Conservation (phyloP, 2,888 invertebrate species). For the Tetheella fluctuosa region DNA sequence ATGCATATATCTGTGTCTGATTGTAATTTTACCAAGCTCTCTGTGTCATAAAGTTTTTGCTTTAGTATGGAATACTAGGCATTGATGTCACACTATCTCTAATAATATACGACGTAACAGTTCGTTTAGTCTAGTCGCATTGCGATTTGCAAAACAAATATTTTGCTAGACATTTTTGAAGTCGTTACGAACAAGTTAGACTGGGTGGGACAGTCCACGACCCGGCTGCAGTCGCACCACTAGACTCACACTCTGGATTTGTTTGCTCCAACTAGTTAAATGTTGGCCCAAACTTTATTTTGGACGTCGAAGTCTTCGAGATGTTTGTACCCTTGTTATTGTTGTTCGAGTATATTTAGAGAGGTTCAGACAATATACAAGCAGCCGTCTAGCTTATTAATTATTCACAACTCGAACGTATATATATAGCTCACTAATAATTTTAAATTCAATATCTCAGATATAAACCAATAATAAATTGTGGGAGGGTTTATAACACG, state of each 20-base stretch:
- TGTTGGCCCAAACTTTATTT: conserved; percentile 77
- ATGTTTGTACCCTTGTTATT: conserved; percentile 68
- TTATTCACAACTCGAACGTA: conserved; percentile 28
- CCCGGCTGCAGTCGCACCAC: conserved; percentile 61
- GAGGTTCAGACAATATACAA: conserved; percentile 38
- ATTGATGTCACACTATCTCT: neutral
- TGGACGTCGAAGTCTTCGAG: conserved; percentile 64
- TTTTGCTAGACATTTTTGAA: conserved; percentile 58
- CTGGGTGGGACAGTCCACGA: conserved; percentile 39
- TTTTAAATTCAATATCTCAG: neutral
- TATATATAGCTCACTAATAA: neutral
- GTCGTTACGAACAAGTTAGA: conserved; percentile 59
- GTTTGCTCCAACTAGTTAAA: conserved; percentile 81
- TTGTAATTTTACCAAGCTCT: neutral
- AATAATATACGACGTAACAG: neutral
- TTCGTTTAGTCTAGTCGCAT: conserved; percentile 31
- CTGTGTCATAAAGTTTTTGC: neutral
- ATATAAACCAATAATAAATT: neutral
- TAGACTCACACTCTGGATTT: conserved; percentile 69
- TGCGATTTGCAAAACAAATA: conserved; percentile 50
- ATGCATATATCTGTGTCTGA: neutral
- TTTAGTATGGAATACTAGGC: neutral
- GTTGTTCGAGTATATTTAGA: conserved; percentile 60
- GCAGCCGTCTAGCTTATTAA: conserved; percentile 35
- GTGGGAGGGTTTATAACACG: too few species aligned